Conservation (phyloP, 2,888 invertebrate genomes). For the Amblyteles armatorius region DNA sequence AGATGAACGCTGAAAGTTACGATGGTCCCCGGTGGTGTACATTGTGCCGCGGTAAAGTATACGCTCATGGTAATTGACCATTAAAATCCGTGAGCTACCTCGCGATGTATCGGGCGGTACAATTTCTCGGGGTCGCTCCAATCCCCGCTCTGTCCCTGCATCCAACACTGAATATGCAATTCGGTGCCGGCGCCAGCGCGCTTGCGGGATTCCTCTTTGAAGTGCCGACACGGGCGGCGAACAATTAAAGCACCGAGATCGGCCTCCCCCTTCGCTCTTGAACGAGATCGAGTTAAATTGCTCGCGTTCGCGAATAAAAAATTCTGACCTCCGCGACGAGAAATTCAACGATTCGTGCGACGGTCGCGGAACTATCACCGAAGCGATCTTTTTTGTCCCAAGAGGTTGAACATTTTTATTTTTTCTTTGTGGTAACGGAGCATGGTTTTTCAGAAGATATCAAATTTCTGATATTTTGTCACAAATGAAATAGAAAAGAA, state of each 20-base stretch:
- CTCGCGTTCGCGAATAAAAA: neutral
- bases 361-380: neutral
- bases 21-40: conserved; percentile 21
- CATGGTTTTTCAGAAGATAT: no score
- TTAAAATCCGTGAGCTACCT: conserved; percentile 47
- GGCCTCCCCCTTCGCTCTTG: neutral
- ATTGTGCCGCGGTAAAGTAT: conserved; percentile 28
- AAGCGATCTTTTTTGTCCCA: neutral
- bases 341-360: neutral
- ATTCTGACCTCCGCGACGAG: neutral
- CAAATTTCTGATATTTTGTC: no score
- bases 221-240: conserved; percentile 22
- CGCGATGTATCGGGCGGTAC: conserved; percentile 28
- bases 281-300: neutral
- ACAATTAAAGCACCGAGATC: conserved; percentile 40
- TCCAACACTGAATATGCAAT: conserved; percentile 48
- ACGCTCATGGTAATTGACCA: conserved; percentile 51
- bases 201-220: conserved; percentile 41
- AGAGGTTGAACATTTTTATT: neutral
- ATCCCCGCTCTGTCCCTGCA: neutral
- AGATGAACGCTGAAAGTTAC: conserved; percentile 44
- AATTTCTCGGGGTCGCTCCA: neutral
- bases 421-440: neutral
- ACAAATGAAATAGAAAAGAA: no score
- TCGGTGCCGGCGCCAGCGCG: neutral